Conservation (phyloP, 2,888 invertebrate genomes). For the Drosophila histrio region DNA sequence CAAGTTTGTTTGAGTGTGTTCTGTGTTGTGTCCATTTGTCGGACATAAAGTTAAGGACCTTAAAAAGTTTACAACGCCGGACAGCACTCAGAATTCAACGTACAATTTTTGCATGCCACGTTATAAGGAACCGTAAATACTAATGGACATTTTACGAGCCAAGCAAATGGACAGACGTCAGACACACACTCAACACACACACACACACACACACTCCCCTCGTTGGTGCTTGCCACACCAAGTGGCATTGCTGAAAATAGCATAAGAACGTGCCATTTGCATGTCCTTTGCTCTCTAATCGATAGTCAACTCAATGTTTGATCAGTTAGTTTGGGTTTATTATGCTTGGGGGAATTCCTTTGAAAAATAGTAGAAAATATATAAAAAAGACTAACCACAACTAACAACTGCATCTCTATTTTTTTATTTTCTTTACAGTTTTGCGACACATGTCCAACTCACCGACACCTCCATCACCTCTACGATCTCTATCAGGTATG, state of each 20-base stretch:
- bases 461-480: conserved; percentile 83
- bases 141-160: conserved; percentile 82
- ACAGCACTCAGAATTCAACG: conserved; percentile 35
- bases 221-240: conserved; percentile 1
- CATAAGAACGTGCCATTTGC: conserved; percentile 79
- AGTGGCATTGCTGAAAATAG: conserved; percentile 15
- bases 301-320: conserved; percentile 17
- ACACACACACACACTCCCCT: conserved; percentile 14
- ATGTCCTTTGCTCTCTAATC: conserved; percentile 34
- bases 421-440: conserved; percentile 75
- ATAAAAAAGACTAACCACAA: conserved; percentile 14
- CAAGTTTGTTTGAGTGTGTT: conserved; percentile 4
- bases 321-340: conserved; percentile 15
- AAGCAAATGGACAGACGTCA: conserved; percentile 42
- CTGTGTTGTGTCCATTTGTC: conserved; percentile 20
- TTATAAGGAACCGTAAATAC: conserved; percentile 71
- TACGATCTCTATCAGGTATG: conserved; percentile 83
- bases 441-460: conserved; percentile 83
- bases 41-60: conserved; percentile 28
- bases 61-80: conserved; percentile 64
- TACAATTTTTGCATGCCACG: conserved; percentile 73
- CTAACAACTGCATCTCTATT: conserved; percentile 12
- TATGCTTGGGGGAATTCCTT: background rate
- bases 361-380: background rate
- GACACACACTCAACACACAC: conserved; percentile 37